phyloP scores from a whole-genome alignment of 2,797 vertebrate species.

The Glossophaga mutica region DNA sequence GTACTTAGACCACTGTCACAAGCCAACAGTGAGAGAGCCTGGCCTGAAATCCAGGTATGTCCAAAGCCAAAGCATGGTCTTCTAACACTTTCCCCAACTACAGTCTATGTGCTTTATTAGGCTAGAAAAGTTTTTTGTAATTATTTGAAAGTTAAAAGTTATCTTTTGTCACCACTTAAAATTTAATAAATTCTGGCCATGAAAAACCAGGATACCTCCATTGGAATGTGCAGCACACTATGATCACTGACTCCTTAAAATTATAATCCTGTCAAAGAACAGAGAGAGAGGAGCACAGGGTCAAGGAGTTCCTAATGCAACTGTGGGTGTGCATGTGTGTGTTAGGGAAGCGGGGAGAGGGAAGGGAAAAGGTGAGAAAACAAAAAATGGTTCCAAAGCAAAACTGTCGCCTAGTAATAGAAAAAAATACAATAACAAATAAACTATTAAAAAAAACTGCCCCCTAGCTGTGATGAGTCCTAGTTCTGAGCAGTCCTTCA shows the following conservation, averaged over 20 bases:
- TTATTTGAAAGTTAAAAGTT: constrained; percentile 23
- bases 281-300: neutral
- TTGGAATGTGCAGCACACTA: neutral
- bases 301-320: neutral
- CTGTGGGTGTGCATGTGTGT: fast-evolving
- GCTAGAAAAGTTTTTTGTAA: neutral
- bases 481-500: neutral
- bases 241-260: constrained; percentile 16
- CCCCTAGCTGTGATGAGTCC: too few relatives aligned
- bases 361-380: neutral
- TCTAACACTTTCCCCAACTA: neutral
- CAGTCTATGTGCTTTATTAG: neutral
- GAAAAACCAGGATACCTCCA: neutral
- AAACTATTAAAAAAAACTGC: neutral
- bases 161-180: constrained; percentile 2
- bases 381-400: neutral
- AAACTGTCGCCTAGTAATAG: neutral
- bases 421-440: neutral
- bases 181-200: neutral
- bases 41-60: neutral
- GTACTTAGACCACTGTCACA: neutral
- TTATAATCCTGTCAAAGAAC: neutral
- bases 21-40: neutral
- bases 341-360: neutral
- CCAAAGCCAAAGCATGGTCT: neutral